Evolutionary conservation across 1,140 invertebrate species (phyloP).

Genomic region (Drosophila aff.): DNA sequence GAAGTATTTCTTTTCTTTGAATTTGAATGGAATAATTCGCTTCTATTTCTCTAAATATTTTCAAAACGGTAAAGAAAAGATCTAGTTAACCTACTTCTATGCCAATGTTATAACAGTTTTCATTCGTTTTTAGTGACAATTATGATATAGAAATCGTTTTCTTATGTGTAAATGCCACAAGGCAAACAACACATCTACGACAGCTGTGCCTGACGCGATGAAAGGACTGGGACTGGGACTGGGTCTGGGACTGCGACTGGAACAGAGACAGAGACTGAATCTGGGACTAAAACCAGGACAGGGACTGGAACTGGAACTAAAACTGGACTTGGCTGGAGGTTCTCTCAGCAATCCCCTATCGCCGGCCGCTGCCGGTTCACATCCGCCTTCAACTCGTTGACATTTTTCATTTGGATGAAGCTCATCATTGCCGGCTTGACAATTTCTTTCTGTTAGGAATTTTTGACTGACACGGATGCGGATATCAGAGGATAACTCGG

Average conservation of each 20-base stretch:
- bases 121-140: background rate
- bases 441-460: conserved; percentile 7
- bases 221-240: conserved; percentile 13
- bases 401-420: conserved; percentile 37
- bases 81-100: too few species aligned
- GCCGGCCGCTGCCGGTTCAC: conserved; percentile 1
- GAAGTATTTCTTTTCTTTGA: too few species aligned
- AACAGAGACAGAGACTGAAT: background rate
- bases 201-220: conserved; percentile 25
- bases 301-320: conserved; percentile 1
- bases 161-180: conserved; percentile 1
- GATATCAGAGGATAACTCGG: conserved; percentile 12
- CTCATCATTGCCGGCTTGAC: conserved; percentile 12
- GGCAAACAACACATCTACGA: conserved; percentile 10
- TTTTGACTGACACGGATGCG: conserved; percentile 7
- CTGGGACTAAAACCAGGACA: background rate
- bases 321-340: conserved; percentile 9
- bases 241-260: background rate
- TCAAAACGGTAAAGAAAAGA: too few species aligned
- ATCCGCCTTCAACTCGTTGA: conserved; percentile 30
- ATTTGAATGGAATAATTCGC: background rate
- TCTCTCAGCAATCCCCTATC: background rate
- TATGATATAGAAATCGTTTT: background rate
- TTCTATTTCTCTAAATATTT: background rate
- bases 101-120: too few species aligned